These are phyloP conservation scores for Solenopsis invicta DNA, from an alignment of 1,140 invertebrate genomes.

Conservation along the genomic window DNA sequence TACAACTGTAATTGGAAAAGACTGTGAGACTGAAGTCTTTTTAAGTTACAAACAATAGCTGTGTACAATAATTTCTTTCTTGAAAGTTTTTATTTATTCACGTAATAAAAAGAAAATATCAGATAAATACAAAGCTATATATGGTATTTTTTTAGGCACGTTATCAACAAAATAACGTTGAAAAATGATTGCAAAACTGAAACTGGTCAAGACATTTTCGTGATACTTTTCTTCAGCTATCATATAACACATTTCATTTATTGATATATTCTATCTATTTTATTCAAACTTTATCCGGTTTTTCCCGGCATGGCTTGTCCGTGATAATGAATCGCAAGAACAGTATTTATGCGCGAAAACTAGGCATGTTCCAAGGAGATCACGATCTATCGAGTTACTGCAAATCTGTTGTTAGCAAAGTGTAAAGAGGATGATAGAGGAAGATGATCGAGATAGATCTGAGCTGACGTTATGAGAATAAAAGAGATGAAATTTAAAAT, in stretches of 20 bases:
- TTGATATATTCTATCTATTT: slow-evolving; percentile 20
- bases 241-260: slow-evolving; percentile 4
- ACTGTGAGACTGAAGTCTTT: neutral
- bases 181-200: neutral
- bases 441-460: slow-evolving; percentile 41
- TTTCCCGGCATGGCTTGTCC: slow-evolving; percentile 30
- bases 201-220: neutral
- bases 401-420: neutral
- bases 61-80: neutral
- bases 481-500: slow-evolving; percentile 69
- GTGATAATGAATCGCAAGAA: slow-evolving; percentile 59
- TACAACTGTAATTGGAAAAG: neutral
- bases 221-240: neutral
- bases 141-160: neutral
- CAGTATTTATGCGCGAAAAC: slow-evolving; percentile 52
- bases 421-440: slow-evolving; percentile 3
- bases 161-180: neutral
- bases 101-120: slow-evolving; percentile 14
- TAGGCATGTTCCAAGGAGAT: slow-evolving; percentile 66
- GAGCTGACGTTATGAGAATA: slow-evolving; percentile 67
- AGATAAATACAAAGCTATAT: neutral
- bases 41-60: neutral
- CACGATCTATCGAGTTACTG: slow-evolving; percentile 57
- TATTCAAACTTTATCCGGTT: slow-evolving; percentile 47
- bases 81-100: slow-evolving; percentile 2